Evolutionary conservation across 2,888 invertebrate species (phyloP).

Genomic region (Apodemia hepburni): DNA sequence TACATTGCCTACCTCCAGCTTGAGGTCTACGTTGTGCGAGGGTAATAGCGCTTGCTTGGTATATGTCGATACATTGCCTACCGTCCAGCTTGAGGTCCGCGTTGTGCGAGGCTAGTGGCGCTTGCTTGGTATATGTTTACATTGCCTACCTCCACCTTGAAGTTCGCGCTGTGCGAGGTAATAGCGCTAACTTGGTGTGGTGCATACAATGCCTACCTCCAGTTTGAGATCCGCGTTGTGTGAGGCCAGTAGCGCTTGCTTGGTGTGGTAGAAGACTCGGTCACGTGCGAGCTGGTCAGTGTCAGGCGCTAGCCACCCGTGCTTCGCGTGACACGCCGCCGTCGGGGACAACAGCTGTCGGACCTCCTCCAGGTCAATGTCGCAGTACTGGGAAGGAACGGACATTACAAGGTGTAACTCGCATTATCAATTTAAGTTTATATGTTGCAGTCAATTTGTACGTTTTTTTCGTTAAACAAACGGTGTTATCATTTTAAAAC

Average conservation of each 20-base stretch:
- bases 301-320: slow-evolving; percentile 89
- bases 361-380: slow-evolving; percentile 89
- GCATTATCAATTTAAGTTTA: too few relatives aligned
- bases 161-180: too few relatives aligned
- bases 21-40: too few relatives aligned
- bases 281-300: slow-evolving; percentile 86
- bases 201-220: slow-evolving; percentile 48
- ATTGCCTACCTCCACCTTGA: too few relatives aligned
- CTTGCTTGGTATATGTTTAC: slow-evolving; percentile 81
- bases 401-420: too few relatives aligned
- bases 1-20: too few relatives aligned
- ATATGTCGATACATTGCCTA: too few relatives aligned
- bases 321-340: slow-evolving; percentile 84
- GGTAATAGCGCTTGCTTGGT: too few relatives aligned
- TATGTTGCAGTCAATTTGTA: too few relatives aligned
- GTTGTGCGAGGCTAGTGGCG: slow-evolving; percentile 49
- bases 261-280: slow-evolving; percentile 84
- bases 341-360: slow-evolving; percentile 86
- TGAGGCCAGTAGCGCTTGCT: slow-evolving; percentile 59
- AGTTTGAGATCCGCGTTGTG: slow-evolving; percentile 51
- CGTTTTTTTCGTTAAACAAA: too few relatives aligned
- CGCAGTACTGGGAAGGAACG: slow-evolving; percentile 81
- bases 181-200: too few relatives aligned
- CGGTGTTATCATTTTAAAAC: too few relatives aligned
- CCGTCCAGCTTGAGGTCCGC: slow-evolving; percentile 56